Evolutionary conservation across 2,888 invertebrate genomes (phyloP), one percentile per base, ranked within the genome.

Genomic region (Isoperla grammatica): DNA sequence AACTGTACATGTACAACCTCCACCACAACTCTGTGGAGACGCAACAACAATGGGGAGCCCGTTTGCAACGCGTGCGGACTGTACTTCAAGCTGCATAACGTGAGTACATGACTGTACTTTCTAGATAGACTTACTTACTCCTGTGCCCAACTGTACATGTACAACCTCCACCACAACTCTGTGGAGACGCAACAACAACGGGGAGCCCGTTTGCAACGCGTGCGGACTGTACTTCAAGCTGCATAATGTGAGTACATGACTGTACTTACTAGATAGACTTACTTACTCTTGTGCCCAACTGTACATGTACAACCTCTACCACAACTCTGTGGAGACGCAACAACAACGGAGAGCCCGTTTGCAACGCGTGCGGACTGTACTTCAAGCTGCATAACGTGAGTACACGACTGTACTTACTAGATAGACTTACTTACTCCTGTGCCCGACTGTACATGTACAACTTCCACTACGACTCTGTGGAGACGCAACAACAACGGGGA

Each of bases 401-500:
- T 74, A n/a, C n/a, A n/a, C n/a, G n/a, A n/a, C n/a, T n/a, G n/a
- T n/a, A n/a, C n/a, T n/a, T n/a, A n/a, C n/a, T n/a, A n/a, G n/a
- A n/a, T n/a, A n/a, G n/a, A n/a, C n/a, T n/a, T n/a, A n/a, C n/a
- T n/a, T n/a, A n/a, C n/a, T n/a, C n/a, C n/a, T n/a, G n/a, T n/a
- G n/a, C n/a, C n/a, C n/a, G n/a, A n/a, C n/a, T n/a, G n/a, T n/a
- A n/a, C n/a, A n/a, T 86, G 86, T 69, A 80, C 79, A 17, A 80
- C 81, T 15, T 81, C 77, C 71, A 91, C 92, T 67, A 98, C 97
- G 57, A 97, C 97, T 49, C 81, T 98, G 67, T 97, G 97, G 97
- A 83, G 97, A 63, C 83, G 97, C 68, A 97, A 97, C 77, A 91
- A 95, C 65, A 95, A 95, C 59, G 96, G 96, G 22, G 95, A 97